A percentile compares a stretch with the other conserved stretches of the same genome.
phyloP scores from a whole-genome alignment of 1,140 invertebrate genomes.

The Copidosoma floridanum region DNA sequence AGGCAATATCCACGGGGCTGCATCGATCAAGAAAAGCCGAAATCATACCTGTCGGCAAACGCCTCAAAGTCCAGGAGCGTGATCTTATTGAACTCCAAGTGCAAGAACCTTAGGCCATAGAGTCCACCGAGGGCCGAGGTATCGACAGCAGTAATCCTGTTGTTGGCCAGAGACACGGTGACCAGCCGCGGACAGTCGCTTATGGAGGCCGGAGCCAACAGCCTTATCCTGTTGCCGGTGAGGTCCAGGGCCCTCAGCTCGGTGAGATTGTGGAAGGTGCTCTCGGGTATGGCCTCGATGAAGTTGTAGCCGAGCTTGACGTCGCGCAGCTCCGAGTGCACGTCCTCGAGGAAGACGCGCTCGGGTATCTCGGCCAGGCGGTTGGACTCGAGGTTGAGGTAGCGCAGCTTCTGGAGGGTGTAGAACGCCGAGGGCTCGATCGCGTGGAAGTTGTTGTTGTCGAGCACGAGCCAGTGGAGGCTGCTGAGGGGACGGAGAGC shows the following conservation, averaged over 20 bases:
- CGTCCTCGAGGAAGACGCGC: slow-evolving; percentile 65
- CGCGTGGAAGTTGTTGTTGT: slow-evolving; percentile 81
- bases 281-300: slow-evolving; percentile 67
- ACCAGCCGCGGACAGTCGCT: slow-evolving; percentile 48
- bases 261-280: slow-evolving; percentile 68
- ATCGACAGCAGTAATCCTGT: slow-evolving; percentile 69
- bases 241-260: slow-evolving; percentile 49
- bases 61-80: slow-evolving; percentile 45
- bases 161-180: slow-evolving; percentile 51
- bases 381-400: slow-evolving; percentile 86
- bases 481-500: slow-evolving; percentile 69
- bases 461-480: slow-evolving; percentile 80
- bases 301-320: slow-evolving; percentile 71
- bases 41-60: slow-evolving; percentile 38
- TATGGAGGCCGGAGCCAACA: slow-evolving; percentile 39
- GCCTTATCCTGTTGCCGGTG: slow-evolving; percentile 48
- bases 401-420: slow-evolving; percentile 70
- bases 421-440: slow-evolving; percentile 64
- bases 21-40: too few relatives aligned
- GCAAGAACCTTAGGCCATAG: slow-evolving; percentile 45
- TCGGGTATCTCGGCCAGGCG: slow-evolving; percentile 64
- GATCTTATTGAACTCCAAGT: slow-evolving; percentile 51
- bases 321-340: slow-evolving; percentile 74
- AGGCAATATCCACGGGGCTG: too few relatives aligned
- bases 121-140: slow-evolving; percentile 69